Percentiles rank a stretch among this genome's conserved stretches.
phyloP scores from a whole-genome alignment of 2,797 vertebrate species.

The Astyanax mexicanus region DNA sequence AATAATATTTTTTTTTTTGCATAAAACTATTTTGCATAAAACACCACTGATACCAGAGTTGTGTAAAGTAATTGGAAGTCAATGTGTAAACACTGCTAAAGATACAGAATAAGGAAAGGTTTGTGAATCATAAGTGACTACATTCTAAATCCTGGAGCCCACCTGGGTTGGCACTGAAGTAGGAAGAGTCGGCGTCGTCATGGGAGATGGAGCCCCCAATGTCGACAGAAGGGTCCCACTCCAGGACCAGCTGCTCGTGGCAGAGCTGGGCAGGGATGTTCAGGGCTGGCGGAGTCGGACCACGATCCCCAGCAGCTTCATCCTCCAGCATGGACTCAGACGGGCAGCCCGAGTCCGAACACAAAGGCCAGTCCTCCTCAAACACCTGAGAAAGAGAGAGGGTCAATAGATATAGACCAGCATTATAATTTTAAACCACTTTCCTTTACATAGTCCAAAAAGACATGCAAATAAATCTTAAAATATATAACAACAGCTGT shows the following conservation, averaged over 20 bases:
- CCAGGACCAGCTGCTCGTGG: constrained; percentile 76
- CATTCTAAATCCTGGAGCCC: background rate
- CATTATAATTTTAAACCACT: no score
- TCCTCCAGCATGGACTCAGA: constrained; percentile 74
- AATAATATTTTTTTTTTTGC: no score
- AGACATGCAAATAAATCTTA: no score
- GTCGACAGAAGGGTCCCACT: constrained; percentile 90
- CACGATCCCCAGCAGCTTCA: constrained; percentile 56
- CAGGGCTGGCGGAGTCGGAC: constrained; percentile 23
- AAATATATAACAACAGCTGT: no score
- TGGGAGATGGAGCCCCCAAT: constrained; percentile 78
- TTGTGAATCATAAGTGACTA: background rate
- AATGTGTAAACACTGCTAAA: background rate
- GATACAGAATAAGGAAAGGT: background rate
- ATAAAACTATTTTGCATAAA: no score
- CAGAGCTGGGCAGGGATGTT: constrained; percentile 40
- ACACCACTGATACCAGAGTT: no score
- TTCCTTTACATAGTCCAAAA: no score
- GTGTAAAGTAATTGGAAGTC: background rate
- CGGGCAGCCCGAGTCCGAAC: constrained; percentile 74
- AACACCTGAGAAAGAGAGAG: constrained; percentile 72
- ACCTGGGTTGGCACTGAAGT: constrained; percentile 72
- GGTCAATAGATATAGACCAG: background rate
- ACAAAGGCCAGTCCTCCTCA: constrained; percentile 77
- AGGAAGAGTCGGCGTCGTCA: constrained; percentile 74